A percentile compares a stretch with the other conserved stretches of the same genome.
Evolutionary conservation across 2,888 invertebrate genomes (phyloP).

Genomic region (Cataglyphis cursor): DNA sequence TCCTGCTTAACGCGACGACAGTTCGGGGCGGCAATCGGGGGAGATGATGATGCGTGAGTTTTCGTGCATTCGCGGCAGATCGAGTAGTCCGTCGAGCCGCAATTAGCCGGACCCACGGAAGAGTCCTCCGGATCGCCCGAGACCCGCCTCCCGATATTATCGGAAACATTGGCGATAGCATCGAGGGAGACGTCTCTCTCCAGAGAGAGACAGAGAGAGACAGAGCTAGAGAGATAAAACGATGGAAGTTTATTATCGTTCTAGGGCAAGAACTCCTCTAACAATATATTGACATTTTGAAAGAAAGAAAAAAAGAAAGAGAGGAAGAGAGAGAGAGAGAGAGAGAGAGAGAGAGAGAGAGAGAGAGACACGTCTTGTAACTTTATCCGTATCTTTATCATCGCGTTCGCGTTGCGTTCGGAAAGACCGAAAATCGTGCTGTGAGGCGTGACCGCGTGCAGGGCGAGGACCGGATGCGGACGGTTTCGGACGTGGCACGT

Average conservation of each 20-base stretch:
- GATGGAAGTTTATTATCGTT: neutral
- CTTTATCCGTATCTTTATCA: neutral
- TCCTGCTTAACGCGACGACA: conserved; percentile 67
- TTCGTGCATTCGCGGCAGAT: conserved; percentile 65
- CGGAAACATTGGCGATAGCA: conserved; percentile 18
- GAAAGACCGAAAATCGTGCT: conserved; percentile 43
- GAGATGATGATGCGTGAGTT: conserved; percentile 57
- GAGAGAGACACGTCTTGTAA: neutral
- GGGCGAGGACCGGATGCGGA: conserved; percentile 44
- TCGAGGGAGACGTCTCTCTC: neutral
- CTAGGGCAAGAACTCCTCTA: neutral
- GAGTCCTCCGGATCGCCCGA: neutral
- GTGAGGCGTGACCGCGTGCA: conserved; percentile 41
- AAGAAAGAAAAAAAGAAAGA: neutral
- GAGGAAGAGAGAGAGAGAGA: neutral
- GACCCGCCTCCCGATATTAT: conserved; percentile 56
- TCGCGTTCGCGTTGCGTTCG: conserved; percentile 7
- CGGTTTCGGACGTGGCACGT: conserved; percentile 39
- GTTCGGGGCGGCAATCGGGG: conserved; percentile 60
- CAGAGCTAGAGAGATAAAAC: neutral
- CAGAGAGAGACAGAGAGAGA: neutral
- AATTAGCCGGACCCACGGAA: conserved; percentile 61
- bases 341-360: neutral
- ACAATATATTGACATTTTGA: neutral
- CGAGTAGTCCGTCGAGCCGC: conserved; percentile 45